Evolutionary conservation across 2,113 vertebrate species (phyloP), one percentile per base, ranked within the genome.

Genomic region (Cheirogaleus medius): DNA sequence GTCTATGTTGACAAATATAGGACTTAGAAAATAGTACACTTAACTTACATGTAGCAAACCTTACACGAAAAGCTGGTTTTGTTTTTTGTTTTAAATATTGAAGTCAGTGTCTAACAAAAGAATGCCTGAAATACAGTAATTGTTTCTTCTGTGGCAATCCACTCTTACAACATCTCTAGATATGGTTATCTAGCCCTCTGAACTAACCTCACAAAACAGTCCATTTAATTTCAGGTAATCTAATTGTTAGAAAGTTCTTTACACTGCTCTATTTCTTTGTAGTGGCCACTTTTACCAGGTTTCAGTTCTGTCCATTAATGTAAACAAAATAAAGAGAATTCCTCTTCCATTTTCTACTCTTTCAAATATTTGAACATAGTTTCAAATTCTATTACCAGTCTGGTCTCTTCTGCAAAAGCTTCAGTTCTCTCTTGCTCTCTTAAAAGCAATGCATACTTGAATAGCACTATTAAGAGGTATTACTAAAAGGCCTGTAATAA

Each of bases 291-390:
- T 29, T 63, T 83, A 73, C 9, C 80, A 54, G 74, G 47, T 60
- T 84, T 94, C 11, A n/a, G 37, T 94, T 92, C n/a, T 87, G 87
- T 1, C 39, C 44, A 78, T 49, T 77, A 20, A 91, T 73, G 64
- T 60, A 87, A 86, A 94, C 23, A 87, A 23, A 92, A 83, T 44
- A 90, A 64, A 93, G 78, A 97, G 34, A 96, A 93, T 58, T 96
- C 32, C 32, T 91, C 71, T 86, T 76, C n/a, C 29, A 52, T 77
- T 80, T 42, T 58, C 58, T 1, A 63, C 10, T 74, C 39, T 18
- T 82, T 66, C n/a, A 88, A 91, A 56, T 63, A 95, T 23, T 9
- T 93, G 56, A 93, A 87, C 6, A 63, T 29, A 77, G 5, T 73
- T 83, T 86, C 92, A 88, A 96, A 95, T 81, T 95, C 52, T 91